Evolutionary conservation across 1,140 invertebrate genomes (phyloP), one percentile per base, ranked within the genome.

Genomic region (Drosophila bipectinata): DNA sequence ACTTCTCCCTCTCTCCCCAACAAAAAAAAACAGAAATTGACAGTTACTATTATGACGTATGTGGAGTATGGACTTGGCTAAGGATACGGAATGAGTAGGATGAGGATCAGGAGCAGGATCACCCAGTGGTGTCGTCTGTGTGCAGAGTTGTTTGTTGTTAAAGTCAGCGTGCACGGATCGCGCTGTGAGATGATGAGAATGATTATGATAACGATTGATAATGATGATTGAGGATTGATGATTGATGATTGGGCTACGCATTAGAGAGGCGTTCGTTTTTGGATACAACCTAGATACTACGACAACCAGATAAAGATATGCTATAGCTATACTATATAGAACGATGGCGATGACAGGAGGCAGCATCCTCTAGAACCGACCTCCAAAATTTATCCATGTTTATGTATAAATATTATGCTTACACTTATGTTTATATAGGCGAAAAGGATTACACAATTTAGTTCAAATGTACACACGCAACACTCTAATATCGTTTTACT

Each of bases 361-460:
- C 41, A n/a, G 44, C 44, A 6, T 8, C 39, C 39, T 14, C 63
- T 48, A 7, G 26, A 24, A 39, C 39, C 58, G 30, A 34, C 30
- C 49, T 10, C 34, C 10, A 37, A 54, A 48, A 55, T 49, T 39
- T 62, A 73, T 73, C 71, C 72, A 60, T 69, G 63, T 74, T 75
- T 74, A 75, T 85, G 82, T 87, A 85, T 79, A 85, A 85, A 87
- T 78, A 87, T 66, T 81, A 87, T 76, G 81, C 77, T 77, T 85
- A 81, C 58, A 78, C 68, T 81, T 81, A 85, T 75, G 53, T 78
- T 85, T 82, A 87, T 82, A 72, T 87, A 85, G 82, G 83, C 61
- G 47, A 87, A 85, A 85, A 76, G 78, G 83, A 82, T 82, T 88
- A 87, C 67, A 82, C 83, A 87, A 87, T 88, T 87, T 87, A 87